phyloP scores from a whole-genome alignment of 2,888 invertebrate species.

The Venusia cambrica region DNA sequence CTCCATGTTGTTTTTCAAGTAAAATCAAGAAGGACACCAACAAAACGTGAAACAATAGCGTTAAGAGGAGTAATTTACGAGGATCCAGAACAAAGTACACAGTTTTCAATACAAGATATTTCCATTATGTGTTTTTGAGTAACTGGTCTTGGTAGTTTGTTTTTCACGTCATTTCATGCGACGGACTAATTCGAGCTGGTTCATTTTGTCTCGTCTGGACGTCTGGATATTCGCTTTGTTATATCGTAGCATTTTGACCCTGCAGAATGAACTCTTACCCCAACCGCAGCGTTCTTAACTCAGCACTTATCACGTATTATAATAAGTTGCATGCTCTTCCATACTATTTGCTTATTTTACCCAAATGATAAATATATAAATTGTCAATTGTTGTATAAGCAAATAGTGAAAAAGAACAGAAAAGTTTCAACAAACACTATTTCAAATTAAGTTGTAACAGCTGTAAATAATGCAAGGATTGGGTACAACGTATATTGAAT shows the following conservation, averaged over 20 bases:
- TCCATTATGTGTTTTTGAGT: slow-evolving; percentile 57
- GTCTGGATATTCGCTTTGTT: slow-evolving; percentile 67
- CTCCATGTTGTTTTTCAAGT: slow-evolving; percentile 71
- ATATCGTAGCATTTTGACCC: slow-evolving; percentile 68
- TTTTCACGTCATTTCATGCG: slow-evolving; percentile 66
- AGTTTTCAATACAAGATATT: slow-evolving; percentile 50
- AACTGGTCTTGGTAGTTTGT: slow-evolving; percentile 74
- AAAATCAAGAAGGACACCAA: slow-evolving; percentile 66
- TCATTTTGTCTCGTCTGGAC: slow-evolving; percentile 51
- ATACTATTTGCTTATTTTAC: slow-evolving; percentile 36
- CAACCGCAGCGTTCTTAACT: slow-evolving; percentile 62
- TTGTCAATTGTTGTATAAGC: slow-evolving; percentile 33
- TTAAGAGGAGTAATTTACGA: slow-evolving; percentile 51
- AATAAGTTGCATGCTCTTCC: slow-evolving; percentile 68
- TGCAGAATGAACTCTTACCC: slow-evolving; percentile 62
- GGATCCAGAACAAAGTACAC: slow-evolving; percentile 50
- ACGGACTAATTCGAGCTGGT: slow-evolving; percentile 67
- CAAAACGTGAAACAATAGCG: slow-evolving; percentile 62
- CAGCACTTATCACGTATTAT: slow-evolving; percentile 56
- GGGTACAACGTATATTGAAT: slow-evolving; percentile 28
- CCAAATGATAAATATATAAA: slow-evolving; percentile 6
- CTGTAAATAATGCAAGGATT: slow-evolving; percentile 22
- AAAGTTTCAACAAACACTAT: slow-evolving; percentile 41
- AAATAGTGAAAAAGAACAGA: slow-evolving; percentile 54
- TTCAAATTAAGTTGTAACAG: slow-evolving; percentile 19